These are phyloP conservation scores for Sarcophaga bullata DNA, from an alignment of 1,140 invertebrate genomes.

Conservation along the genomic window DNA sequence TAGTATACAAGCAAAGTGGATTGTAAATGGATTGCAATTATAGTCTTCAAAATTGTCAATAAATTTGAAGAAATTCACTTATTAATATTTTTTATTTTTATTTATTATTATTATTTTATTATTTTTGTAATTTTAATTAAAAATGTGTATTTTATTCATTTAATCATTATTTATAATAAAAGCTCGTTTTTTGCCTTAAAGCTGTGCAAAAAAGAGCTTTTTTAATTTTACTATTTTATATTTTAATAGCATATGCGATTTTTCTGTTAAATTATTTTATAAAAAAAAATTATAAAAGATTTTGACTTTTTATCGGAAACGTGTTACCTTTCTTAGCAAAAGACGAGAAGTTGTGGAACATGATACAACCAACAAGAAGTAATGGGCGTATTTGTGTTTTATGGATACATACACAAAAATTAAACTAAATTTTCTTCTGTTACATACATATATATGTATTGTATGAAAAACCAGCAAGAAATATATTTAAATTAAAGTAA, in stretches of 20 bases:
- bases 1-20: too few relatives aligned
- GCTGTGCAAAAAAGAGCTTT: background rate
- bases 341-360: background rate
- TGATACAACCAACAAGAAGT: background rate
- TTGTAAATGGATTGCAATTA: too few relatives aligned
- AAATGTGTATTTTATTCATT: too few relatives aligned
- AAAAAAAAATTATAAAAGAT: background rate
- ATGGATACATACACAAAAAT: constrained; percentile 19
- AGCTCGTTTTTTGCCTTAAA: background rate
- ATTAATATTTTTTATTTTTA: too few relatives aligned
- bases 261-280: background rate
- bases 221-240: background rate
- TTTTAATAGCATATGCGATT: background rate
- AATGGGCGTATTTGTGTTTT: constrained; percentile 23
- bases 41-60: too few relatives aligned
- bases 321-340: background rate
- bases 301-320: background rate
- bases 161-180: too few relatives aligned
- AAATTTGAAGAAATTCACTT: too few relatives aligned
- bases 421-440: background rate
- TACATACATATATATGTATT: background rate
- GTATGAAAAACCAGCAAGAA: too few relatives aligned
- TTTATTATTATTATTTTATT: too few relatives aligned
- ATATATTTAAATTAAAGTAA: too few relatives aligned
- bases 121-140: too few relatives aligned